Evolutionary conservation across 2,888 invertebrate genomes (phyloP).

Genomic region (Apamea anceps): DNA sequence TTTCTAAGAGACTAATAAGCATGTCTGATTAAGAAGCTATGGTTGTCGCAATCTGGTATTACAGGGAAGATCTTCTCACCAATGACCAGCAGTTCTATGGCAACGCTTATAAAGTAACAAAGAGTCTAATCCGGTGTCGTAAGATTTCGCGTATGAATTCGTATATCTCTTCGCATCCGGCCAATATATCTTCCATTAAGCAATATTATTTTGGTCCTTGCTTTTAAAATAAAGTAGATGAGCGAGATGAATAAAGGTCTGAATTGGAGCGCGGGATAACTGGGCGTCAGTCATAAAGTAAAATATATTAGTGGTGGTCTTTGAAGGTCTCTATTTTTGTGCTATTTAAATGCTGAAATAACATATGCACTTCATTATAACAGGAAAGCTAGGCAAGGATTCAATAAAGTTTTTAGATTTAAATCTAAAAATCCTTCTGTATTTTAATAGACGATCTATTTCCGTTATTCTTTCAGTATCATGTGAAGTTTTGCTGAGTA

Average conservation of each 20-base stretch:
- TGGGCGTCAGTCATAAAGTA: background rate
- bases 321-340: slow-evolving; percentile 3
- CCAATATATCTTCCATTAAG: slow-evolving; percentile 3
- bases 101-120: background rate
- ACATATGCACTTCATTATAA: background rate
- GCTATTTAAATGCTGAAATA: background rate
- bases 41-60: background rate
- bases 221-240: background rate
- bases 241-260: no score
- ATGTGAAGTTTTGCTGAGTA: background rate
- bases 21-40: background rate
- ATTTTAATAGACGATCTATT: background rate
- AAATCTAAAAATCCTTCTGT: background rate
- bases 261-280: slow-evolving; percentile 3
- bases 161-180: background rate
- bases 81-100: background rate
- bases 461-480: background rate
- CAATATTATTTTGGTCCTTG: slow-evolving; percentile 8
- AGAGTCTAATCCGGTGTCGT: background rate
- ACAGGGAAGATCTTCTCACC: background rate
- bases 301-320: background rate
- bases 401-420: background rate
- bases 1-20: background rate
- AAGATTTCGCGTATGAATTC: background rate
- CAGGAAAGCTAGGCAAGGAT: background rate